Conservation (phyloP, 2,888 invertebrate species). For the Eupeodes latifasciatus region DNA sequence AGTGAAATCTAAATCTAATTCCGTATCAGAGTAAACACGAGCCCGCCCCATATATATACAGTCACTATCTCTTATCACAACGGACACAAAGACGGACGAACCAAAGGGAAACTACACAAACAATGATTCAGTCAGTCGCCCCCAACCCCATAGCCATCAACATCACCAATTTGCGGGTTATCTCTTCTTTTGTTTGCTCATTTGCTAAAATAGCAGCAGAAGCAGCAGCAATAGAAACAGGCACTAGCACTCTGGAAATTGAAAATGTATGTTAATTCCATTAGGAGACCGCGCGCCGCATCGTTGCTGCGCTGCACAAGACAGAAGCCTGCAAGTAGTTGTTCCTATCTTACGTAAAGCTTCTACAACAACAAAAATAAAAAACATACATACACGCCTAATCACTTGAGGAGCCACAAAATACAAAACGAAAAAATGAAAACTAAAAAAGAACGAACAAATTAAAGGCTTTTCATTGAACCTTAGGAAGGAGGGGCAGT, state of each 20-base stretch:
- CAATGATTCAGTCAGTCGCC: slow-evolving; percentile 46
- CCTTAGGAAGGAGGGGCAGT: slow-evolving; percentile 14
- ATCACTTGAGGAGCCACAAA: slow-evolving; percentile 34
- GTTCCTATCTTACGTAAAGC: slow-evolving; percentile 65
- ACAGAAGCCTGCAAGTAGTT: slow-evolving; percentile 42
- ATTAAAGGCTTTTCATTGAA: slow-evolving; percentile 34
- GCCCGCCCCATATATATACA: slow-evolving; percentile 35
- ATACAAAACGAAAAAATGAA: slow-evolving; percentile 2
- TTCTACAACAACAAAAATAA: slow-evolving; percentile 24
- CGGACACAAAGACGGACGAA: not conserved
- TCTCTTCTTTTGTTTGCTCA: slow-evolving; percentile 62
- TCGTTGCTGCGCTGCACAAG: slow-evolving; percentile 17
- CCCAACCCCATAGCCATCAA: not conserved
- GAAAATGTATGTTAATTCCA: slow-evolving; percentile 52
- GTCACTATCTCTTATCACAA: slow-evolving; percentile 47
- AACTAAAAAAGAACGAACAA: slow-evolving; percentile 32
- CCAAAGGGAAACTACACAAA: slow-evolving; percentile 37
- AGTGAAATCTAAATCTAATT: slow-evolving; percentile 9
- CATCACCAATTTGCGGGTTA: slow-evolving; percentile 34
- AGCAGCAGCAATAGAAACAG: not conserved
- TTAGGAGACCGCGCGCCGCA: slow-evolving; percentile 27
- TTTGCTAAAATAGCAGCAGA: slow-evolving; percentile 41
- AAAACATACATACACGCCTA: slow-evolving; percentile 25
- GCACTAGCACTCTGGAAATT: slow-evolving; percentile 27
- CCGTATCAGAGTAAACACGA: slow-evolving; percentile 34